phyloP scores from a whole-genome alignment of 2,797 vertebrate species.

The Caiman crocodilus region DNA sequence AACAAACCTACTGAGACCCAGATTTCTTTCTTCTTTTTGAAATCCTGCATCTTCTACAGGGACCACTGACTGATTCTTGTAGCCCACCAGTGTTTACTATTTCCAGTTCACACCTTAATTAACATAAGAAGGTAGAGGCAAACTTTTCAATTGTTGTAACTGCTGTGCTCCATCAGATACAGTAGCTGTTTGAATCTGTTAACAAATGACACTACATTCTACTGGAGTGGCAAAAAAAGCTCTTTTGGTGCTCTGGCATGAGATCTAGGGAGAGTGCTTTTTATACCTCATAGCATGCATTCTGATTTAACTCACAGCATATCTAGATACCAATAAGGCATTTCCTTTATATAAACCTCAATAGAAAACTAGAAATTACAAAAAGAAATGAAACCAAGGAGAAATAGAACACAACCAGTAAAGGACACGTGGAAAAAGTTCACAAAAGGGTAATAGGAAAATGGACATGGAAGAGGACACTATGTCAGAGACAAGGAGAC shows the following conservation, averaged over 20 bases:
- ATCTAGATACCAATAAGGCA: background rate
- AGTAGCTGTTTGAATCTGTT: background rate
- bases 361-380: background rate
- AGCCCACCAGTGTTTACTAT: slow-evolving; percentile 34
- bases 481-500: background rate
- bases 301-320: slow-evolving; percentile 7
- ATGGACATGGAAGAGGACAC: background rate
- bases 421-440: background rate
- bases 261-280: slow-evolving; percentile 4
- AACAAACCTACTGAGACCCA: background rate
- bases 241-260: background rate
- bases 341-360: background rate
- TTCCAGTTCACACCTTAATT: background rate
- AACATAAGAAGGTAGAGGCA: background rate
- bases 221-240: background rate
- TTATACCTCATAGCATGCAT: background rate
- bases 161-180: background rate
- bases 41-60: background rate
- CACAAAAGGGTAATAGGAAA: background rate
- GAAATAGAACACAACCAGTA: background rate
- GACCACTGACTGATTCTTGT: slow-evolving; percentile 28
- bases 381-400: background rate
- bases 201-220: background rate
- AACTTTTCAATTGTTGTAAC: background rate
- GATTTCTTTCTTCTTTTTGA: background rate